A percentile compares a stretch with the other conserved stretches of the same genome.
Conservation (phyloP, 1,140 invertebrate genomes). For the Radopholus similis region DNA sequence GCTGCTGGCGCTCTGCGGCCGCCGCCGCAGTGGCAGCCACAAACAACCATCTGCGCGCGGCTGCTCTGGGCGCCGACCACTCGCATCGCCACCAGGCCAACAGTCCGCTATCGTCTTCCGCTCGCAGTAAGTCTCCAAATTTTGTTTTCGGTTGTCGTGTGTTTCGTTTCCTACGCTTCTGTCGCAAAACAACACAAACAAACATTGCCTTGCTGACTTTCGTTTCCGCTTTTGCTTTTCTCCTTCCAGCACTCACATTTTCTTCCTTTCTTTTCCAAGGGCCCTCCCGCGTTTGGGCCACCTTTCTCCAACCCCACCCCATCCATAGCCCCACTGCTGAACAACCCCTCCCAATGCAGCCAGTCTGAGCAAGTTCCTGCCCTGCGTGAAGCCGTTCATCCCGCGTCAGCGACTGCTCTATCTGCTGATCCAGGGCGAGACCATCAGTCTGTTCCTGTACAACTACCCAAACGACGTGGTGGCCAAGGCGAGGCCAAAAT, state of each 20-base stretch:
- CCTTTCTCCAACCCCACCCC: no score
- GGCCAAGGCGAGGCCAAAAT: constrained; percentile 17
- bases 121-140: background rate
- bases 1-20: background rate
- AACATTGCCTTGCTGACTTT: background rate
- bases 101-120: background rate
- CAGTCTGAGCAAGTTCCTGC: constrained; percentile 37
- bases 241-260: background rate
- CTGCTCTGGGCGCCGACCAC: no score
- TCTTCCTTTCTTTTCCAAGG: background rate
- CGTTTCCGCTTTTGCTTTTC: background rate
- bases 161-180: background rate
- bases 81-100: background rate
- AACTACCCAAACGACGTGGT: constrained; percentile 35
- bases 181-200: no score
- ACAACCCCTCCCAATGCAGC: background rate
- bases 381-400: constrained; percentile 35
- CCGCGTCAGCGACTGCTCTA: constrained; percentile 40
- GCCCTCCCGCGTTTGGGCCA: background rate
- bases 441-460: constrained; percentile 41
- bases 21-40: background rate
- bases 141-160: background rate
- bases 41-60: background rate
- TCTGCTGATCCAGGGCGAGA: constrained; percentile 31
- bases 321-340: background rate